Evolutionary conservation across 1,140 invertebrate species (phyloP).

Genomic region (Trichonephila clavipes): DNA sequence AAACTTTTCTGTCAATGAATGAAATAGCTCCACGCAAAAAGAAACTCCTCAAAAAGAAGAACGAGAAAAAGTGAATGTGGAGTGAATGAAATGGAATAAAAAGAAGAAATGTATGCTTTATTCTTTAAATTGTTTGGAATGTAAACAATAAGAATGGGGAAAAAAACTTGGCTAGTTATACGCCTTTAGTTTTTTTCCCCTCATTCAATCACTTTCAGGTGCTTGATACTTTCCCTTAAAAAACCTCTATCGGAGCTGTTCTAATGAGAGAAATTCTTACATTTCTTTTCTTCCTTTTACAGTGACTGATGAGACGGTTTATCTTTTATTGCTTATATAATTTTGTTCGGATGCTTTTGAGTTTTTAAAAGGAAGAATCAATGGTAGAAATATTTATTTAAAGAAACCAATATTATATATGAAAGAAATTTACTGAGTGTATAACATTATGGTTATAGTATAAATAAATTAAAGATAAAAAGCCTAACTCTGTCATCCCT

Average conservation of each 20-base stretch:
- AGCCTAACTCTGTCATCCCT: too few relatives aligned
- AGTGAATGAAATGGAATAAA: not conserved
- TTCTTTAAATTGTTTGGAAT: slow-evolving; percentile 28
- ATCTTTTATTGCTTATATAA: not conserved
- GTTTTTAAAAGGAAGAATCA: too few relatives aligned
- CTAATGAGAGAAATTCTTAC: not conserved
- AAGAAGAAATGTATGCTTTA: slow-evolving; percentile 22
- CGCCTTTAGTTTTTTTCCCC: not conserved
- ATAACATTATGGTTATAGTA: too few relatives aligned
- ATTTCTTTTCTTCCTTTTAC: not conserved
- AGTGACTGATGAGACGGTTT: not conserved
- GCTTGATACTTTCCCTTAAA: not conserved
- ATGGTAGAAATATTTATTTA: too few relatives aligned
- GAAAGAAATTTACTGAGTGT: too few relatives aligned
- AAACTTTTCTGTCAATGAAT: slow-evolving; percentile 13
- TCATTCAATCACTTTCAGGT: not conserved
- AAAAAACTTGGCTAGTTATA: slow-evolving; percentile 21
- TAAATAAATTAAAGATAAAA: too few relatives aligned
- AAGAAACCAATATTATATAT: too few relatives aligned
- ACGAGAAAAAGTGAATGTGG: not conserved
- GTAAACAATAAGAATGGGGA: not conserved
- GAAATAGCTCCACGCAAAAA: not conserved
- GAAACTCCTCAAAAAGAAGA: not conserved
- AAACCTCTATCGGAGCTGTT: not conserved
- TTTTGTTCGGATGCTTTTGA: too few relatives aligned